Base-by-base conservation (phyloP, 2,888 invertebrate species). In the Athripsodes cinereus region DNA sequence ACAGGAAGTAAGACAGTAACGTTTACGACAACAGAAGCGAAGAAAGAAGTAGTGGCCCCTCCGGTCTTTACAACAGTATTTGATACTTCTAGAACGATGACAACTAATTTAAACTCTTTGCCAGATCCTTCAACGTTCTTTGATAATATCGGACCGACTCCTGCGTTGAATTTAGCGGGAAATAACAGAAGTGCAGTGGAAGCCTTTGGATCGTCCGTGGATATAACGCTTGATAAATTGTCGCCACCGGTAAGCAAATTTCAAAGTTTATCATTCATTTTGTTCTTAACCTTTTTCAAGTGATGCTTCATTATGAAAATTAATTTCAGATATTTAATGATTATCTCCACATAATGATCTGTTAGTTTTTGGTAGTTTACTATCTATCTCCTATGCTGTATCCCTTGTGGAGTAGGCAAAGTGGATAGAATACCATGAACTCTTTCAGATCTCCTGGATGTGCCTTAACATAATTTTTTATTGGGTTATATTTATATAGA, bases 51-150 rank as follows among this genome's bases (percentile, higher is more conserved):
- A 13, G 31, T 34, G 11, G 20, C 22, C 13, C n/a, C 31, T 21
- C 22, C 55, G 6, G 19, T 52, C n/a, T 51, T 34, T 34, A 22
- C 22, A 13, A 18, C 35, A 13, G 22, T 31, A 13, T 20, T 34
- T 20, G 54, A 51, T 22, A 21, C 54, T 6, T 48, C 52, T n/a
- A 60, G 57, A 47, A 57, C 19, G 34, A 55, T 57, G 54, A 44
- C 53, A 31, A 57, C 57, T 18, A 51, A 44, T 10, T 22, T 52
- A 0, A 74, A 72, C 59, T 44, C 52, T 8, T 66, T 79, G 13
- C 79, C 79, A 1, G 78, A 78, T 61, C 79, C 79, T 0, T 76
- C 78, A 1, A 78, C 76, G 1, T 79, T 79, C 66, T 79, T 79
- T 59, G 78, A 79, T 53, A 78, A 72, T 3, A 77, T 79, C 40